Evolutionary conservation across 2,888 invertebrate genomes (phyloP).

Genomic region (Cantharis nigra): DNA sequence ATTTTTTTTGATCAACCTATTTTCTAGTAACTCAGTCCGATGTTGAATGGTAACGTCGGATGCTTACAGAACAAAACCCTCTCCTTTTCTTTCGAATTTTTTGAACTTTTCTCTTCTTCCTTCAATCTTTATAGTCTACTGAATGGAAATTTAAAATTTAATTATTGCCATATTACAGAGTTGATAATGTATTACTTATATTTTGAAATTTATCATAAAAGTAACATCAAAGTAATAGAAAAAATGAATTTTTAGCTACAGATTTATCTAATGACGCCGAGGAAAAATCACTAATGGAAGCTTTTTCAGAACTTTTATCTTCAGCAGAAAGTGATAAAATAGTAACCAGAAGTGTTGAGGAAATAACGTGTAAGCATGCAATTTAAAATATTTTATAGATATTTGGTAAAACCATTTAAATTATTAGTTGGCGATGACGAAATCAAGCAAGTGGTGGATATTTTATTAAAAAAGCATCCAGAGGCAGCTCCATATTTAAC

Average conservation of each 20-base stretch:
- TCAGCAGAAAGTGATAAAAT: not conserved
- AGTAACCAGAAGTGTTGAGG: not conserved
- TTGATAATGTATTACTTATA: too few species aligned
- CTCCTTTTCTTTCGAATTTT: too few species aligned
- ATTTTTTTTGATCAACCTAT: too few species aligned
- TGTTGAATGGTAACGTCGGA: too few species aligned
- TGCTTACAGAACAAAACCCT: too few species aligned
- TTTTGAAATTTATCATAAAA: too few species aligned
- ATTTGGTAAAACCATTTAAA: not conserved
- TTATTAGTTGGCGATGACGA: not conserved
- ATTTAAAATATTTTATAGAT: not conserved
- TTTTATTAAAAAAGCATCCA: not conserved
- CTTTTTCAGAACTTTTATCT: not conserved
- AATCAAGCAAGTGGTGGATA: not conserved
- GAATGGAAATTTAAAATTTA: too few species aligned
- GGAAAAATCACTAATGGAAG: not conserved
- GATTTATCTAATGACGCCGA: not conserved
- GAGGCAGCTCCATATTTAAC: not conserved
- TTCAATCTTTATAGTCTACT: too few species aligned
- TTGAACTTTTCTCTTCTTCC: too few species aligned
- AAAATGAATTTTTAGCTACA: not conserved
- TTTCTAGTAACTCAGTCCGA: too few species aligned
- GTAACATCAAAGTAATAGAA: too few species aligned
- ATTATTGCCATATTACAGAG: too few species aligned
- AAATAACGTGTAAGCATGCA: not conserved